Evolutionary conservation across 2,113 vertebrate species (phyloP).

Genomic region (Chloebia gouldiae): DNA sequence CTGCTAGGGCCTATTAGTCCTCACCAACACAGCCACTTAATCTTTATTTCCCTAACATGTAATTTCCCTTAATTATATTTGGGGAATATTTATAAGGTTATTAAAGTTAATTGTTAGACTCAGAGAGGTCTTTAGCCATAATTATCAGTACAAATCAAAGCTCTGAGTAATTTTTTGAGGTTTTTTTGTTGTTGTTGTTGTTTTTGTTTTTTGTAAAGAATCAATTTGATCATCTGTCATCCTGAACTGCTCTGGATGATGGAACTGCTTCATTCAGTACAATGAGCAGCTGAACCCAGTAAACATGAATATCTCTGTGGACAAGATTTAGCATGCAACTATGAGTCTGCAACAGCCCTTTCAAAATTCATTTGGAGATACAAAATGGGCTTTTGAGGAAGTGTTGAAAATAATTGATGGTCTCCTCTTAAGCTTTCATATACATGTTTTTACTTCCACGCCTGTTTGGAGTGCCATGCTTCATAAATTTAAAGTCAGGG

Average conservation of each 20-base stretch:
- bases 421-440: not conserved
- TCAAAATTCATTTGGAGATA: not conserved
- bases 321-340: not conserved
- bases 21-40: not conserved
- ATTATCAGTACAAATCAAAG: not conserved
- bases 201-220: not conserved
- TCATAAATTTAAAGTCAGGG: no score
- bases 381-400: not conserved
- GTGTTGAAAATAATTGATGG: rapidly evolving
- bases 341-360: not conserved
- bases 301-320: not conserved
- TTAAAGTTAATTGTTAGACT: constrained; percentile 4
- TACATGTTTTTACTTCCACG: not conserved
- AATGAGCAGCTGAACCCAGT: not conserved
- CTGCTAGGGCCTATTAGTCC: not conserved
- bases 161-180: not conserved
- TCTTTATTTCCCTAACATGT: not conserved
- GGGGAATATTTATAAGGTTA: constrained; percentile 4
- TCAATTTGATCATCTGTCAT: not conserved
- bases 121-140: not conserved
- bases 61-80: constrained; percentile 7
- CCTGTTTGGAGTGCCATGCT: not conserved
- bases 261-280: not conserved
- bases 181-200: not conserved
- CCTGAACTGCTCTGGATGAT: not conserved